These are phyloP conservation scores for Capreolus pygargus DNA, from an alignment of 2,113 vertebrate genomes.

Conservation along the genomic window DNA sequence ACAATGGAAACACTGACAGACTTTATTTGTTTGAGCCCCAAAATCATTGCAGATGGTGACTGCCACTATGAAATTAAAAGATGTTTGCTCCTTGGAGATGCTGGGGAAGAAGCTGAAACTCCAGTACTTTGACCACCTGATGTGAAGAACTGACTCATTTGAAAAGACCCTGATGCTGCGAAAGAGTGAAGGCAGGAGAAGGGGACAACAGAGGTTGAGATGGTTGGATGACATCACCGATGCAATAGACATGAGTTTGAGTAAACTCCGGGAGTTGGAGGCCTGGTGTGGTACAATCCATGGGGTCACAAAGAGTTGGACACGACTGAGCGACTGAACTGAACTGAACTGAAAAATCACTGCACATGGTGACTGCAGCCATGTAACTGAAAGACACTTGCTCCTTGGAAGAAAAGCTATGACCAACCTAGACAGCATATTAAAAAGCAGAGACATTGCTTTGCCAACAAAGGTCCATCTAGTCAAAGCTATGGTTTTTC, in stretches of 20 bases:
- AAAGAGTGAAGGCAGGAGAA: neutral
- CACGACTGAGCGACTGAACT: neutral
- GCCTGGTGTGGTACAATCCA: neutral
- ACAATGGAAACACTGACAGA: neutral
- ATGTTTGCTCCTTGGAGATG: neutral
- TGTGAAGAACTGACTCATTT: neutral
- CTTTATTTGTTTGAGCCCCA: fast-evolving
- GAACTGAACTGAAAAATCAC: neutral
- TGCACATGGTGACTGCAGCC: neutral
- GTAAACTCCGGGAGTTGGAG: neutral
- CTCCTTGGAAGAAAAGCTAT: neutral
- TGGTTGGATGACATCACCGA: neutral
- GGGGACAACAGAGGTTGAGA: neutral
- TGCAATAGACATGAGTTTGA: neutral
- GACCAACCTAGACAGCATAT: neutral
- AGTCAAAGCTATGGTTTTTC: neutral
- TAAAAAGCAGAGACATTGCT: neutral
- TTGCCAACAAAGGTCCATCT: neutral
- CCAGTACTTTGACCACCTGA: neutral
- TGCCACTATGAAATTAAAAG: neutral
- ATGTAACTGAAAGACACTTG: neutral
- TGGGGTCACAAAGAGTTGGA: neutral
- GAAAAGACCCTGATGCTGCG: neutral
- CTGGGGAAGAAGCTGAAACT: neutral
- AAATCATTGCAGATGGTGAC: neutral